These are phyloP conservation scores for Nowickia ferox DNA, from an alignment of 2,888 invertebrate genomes.

Conservation along the genomic window DNA sequence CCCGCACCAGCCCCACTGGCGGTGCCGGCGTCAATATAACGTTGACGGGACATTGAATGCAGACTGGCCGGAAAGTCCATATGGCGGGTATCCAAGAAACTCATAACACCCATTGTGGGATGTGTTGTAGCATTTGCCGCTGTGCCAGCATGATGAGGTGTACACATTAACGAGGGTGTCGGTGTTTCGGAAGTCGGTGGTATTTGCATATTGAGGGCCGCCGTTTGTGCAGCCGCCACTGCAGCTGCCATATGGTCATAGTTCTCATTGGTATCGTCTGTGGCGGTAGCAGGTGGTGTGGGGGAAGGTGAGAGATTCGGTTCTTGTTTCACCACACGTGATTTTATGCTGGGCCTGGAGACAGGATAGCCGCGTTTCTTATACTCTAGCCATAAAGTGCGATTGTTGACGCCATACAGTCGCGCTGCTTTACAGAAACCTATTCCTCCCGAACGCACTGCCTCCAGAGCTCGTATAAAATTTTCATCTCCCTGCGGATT, in stretches of 20 bases:
- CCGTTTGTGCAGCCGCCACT: conserved; percentile 79
- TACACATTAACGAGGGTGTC: conserved; percentile 85
- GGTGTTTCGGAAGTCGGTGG: conserved; percentile 83
- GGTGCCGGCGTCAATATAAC: conserved; percentile 82
- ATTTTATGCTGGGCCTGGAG: conserved; percentile 90
- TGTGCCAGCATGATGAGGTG: conserved; percentile 84
- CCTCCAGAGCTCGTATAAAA: conserved; percentile 91
- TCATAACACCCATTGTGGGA: conserved; percentile 86
- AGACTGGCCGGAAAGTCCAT: conserved; percentile 87
- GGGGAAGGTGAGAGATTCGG: conserved; percentile 86
- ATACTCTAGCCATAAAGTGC: conserved; percentile 93
- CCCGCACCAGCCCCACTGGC: conserved; percentile 77
- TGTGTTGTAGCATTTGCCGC: conserved; percentile 79
- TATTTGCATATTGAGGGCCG: conserved; percentile 83
- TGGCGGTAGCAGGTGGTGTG: conserved; percentile 79
- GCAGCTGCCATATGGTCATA: conserved; percentile 81
- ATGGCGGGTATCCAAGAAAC: conserved; percentile 89
- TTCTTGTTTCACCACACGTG: conserved; percentile 88
- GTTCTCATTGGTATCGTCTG: conserved; percentile 83
- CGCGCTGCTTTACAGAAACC: conserved; percentile 94
- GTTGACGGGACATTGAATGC: conserved; percentile 85
- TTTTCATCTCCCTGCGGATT: conserved; percentile 93
- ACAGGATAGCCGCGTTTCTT: conserved; percentile 93
- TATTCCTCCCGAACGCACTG: conserved; percentile 91
- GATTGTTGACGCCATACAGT: conserved; percentile 92